Evolutionary conservation across 2,888 invertebrate species (phyloP), one percentile per base, ranked within the genome.

Genomic region (Microctonus brassicae): DNA sequence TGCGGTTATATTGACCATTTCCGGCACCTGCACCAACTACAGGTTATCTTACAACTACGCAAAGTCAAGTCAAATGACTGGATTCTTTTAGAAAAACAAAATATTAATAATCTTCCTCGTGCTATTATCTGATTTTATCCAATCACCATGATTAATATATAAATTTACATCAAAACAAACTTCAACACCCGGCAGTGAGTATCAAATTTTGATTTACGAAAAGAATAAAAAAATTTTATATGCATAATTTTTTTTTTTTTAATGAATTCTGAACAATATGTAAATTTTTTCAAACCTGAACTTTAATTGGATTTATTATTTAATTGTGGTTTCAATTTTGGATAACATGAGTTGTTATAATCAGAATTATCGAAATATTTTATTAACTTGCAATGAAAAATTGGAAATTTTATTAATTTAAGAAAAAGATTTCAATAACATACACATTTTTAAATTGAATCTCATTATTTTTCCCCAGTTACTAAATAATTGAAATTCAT

Each of bases 1-100:
- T 86, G 81, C 77, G 81, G 82, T 81, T 83, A 87, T 86, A 87
- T 86, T 84, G 87, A 87, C 87, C 87, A 87, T 87, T 87, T 83
- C 80, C 80, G 84, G 79, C 87, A 87, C 86, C 87, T 87, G 87
- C 83, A 86, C 75, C 86, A 81, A 80, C 79, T 77, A 68, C 75
- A 70, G 74, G 69, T 70, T 72, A 74, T 55, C 57, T 75, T 72
- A 60, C 17, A 58, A 58, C 29, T 29, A 26, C 42, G 42, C 76
- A 77, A 79, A n/a, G n/a, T n/a, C n/a, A n/a, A 79, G 81, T 47
- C 22, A 70, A 83, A 84, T 84, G 82, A 85, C 83, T 84, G 81
- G 79, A 79, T 24, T 80, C 79, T 77, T 72, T 76, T 70, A 68
- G 75, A 79, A 81, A 83, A 24, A 55, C 10, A 65, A 55, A 61